A percentile compares a stretch with the other conserved stretches of the same genome.
These are phyloP conservation scores for Xestia rhomboidea DNA, from an alignment of 2,888 invertebrate species.

Conservation along the genomic window DNA sequence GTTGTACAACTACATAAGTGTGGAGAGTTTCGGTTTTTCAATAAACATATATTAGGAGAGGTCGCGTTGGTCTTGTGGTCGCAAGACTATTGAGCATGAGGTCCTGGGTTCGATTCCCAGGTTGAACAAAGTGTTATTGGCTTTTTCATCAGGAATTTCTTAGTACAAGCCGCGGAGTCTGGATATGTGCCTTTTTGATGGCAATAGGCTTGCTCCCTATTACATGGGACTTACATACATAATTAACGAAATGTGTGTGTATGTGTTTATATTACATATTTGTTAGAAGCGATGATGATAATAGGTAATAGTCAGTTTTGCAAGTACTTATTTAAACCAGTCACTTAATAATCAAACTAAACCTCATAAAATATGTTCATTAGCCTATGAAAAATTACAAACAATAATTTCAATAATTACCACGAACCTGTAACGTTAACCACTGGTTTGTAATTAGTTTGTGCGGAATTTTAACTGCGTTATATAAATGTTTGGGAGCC, in stretches of 20 bases:
- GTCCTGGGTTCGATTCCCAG: not conserved
- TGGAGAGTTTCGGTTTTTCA: constrained; percentile 31
- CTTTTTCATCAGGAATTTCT: not conserved
- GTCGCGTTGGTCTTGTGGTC: not conserved
- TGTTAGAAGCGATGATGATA: not conserved
- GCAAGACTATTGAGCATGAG: not conserved
- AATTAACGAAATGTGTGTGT: not conserved
- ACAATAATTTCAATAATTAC: constrained; percentile 19
- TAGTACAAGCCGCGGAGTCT: not conserved
- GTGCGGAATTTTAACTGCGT: constrained; percentile 34
- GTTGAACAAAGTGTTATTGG: not conserved
- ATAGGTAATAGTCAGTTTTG: not conserved
- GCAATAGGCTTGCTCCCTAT: not conserved
- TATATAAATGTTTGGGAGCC: constrained; percentile 27
- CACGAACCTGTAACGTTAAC: constrained; percentile 27
- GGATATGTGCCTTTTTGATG: not conserved
- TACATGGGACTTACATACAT: not conserved
- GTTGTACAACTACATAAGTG: constrained; percentile 20
- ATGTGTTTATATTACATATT: too few relatives aligned
- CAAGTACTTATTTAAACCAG: not conserved
- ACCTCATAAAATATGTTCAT: not conserved
- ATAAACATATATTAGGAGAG: constrained; percentile 29
- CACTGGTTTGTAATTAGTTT: constrained; percentile 47
- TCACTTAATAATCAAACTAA: not conserved
- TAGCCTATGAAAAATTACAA: constrained; percentile 1